Conservation (phyloP, 2,888 invertebrate species). For the Euzetes globulus region DNA sequence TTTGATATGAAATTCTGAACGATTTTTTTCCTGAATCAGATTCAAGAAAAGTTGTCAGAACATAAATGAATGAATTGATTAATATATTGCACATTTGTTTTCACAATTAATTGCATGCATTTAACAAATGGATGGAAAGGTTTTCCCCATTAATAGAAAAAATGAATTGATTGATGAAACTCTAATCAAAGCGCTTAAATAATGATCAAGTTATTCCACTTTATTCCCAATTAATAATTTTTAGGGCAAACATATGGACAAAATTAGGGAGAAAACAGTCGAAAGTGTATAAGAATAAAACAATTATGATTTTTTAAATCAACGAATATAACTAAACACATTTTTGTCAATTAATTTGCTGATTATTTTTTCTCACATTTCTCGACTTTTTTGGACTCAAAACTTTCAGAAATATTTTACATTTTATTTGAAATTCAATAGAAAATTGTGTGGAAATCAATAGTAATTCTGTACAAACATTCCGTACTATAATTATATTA, state of each 20-base stretch:
- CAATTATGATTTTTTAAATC: no score
- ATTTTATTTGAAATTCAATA: background rate
- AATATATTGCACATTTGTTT: background rate
- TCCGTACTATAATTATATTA: background rate
- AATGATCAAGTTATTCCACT: no score
- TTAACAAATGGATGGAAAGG: constrained; percentile 15
- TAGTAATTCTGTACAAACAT: background rate
- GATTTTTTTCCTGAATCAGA: background rate
- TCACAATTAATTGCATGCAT: background rate
- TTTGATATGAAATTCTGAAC: constrained; percentile 1
- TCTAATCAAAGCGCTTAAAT: background rate
- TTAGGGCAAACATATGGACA: background rate
- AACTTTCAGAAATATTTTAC: background rate
- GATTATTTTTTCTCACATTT: no score
- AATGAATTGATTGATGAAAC: background rate
- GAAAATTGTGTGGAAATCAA: background rate
- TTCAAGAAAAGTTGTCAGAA: background rate
- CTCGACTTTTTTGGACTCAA: no score
- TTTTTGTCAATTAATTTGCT: no score
- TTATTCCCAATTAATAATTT: background rate
- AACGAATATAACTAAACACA: no score
- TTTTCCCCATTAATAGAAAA: background rate
- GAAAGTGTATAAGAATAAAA: background rate
- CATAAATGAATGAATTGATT: background rate
- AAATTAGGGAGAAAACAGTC: background rate